Conservation (phyloP, 2,113 vertebrate genomes). For the Salvelinus fontinalis region DNA sequence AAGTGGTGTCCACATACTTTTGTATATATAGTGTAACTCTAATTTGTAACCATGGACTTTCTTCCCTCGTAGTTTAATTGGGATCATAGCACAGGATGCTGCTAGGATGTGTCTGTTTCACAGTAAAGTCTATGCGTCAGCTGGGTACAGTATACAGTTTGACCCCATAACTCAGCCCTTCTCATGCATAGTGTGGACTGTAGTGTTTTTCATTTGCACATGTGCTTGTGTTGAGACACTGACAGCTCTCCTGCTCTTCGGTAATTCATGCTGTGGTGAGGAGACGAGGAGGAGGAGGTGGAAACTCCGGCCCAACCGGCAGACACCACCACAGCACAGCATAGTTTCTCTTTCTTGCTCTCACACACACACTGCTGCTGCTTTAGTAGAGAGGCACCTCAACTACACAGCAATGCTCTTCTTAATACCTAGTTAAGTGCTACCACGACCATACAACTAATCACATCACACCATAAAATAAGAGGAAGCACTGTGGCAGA, state of each 20-base stretch:
- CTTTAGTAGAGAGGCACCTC: background rate
- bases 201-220: background rate
- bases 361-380: background rate
- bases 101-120: background rate
- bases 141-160: background rate
- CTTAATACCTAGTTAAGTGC: background rate
- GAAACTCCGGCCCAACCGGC: no score
- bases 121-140: background rate
- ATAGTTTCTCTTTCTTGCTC: background rate
- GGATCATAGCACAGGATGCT: background rate
- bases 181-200: background rate
- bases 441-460: background rate
- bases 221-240: background rate
- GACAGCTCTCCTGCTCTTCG: background rate
- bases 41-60: background rate
- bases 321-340: background rate
- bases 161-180: background rate
- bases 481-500: no score
- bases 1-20: no score
- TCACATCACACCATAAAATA: no score
- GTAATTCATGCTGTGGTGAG: slow-evolving; percentile 7
- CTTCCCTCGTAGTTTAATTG: background rate
- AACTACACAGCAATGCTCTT: background rate
- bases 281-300: background rate
- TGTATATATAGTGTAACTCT: slow-evolving; percentile 1